Evolutionary conservation across 2,888 invertebrate genomes (phyloP).

Genomic region (Lottia scabra): DNA sequence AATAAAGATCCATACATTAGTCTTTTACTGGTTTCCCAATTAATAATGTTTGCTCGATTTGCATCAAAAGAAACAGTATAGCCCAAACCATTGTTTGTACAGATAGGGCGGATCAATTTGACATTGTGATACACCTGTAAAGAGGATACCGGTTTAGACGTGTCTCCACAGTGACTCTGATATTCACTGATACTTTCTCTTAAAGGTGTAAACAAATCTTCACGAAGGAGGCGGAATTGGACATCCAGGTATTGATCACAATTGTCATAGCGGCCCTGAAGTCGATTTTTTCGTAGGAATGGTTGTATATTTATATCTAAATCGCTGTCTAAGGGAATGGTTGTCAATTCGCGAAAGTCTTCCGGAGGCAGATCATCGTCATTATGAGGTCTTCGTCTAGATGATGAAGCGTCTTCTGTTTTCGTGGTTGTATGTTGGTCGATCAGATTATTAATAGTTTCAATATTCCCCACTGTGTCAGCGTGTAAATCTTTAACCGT

Average conservation of each 20-base stretch:
- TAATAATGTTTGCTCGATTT: slow-evolving; percentile 22
- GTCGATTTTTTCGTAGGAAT: slow-evolving; percentile 74
- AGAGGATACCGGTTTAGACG: slow-evolving; percentile 15
- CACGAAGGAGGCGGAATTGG: slow-evolving; percentile 81
- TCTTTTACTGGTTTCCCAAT: slow-evolving; percentile 73
- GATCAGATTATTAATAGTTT: not conserved
- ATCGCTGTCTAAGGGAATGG: slow-evolving; percentile 60
- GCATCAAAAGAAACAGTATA: slow-evolving; percentile 41
- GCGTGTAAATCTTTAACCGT: too few species aligned
- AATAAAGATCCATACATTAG: slow-evolving; percentile 81
- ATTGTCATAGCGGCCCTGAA: slow-evolving; percentile 75
- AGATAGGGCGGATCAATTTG: slow-evolving; percentile 37
- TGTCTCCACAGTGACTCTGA: slow-evolving; percentile 37
- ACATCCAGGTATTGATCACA: slow-evolving; percentile 80
- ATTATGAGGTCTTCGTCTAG: slow-evolving; percentile 8
- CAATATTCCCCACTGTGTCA: not conserved
- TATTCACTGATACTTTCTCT: slow-evolving; percentile 76
- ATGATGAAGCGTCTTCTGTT: not conserved
- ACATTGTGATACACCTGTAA: slow-evolving; percentile 47
- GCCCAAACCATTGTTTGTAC: slow-evolving; percentile 39
- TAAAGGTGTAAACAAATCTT: slow-evolving; percentile 83
- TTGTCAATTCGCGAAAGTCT: slow-evolving; percentile 61
- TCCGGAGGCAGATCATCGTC: slow-evolving; percentile 66
- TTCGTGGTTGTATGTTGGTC: not conserved
- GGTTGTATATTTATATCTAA: slow-evolving; percentile 54